These are phyloP conservation scores for Platysternon megacephalum DNA, from an alignment of 2,113 vertebrate species.

Conservation along the genomic window DNA sequence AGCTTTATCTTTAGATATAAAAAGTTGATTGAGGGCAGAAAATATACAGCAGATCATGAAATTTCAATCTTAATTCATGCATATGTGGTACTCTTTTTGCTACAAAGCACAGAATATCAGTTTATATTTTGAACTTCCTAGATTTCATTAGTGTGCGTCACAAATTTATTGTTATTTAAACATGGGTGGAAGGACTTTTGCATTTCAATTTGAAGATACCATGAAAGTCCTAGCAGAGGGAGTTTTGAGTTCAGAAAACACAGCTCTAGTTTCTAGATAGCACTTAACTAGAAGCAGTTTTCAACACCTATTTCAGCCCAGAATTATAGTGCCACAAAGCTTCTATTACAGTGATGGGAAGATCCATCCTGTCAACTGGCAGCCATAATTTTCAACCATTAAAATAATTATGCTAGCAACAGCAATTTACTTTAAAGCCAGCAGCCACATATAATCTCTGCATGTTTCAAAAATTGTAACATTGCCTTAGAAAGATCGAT, in stretches of 20 bases:
- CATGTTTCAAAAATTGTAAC: background rate
- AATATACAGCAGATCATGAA: background rate
- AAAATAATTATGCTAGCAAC: background rate
- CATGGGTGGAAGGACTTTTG: rapidly evolving
- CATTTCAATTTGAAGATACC: rapidly evolving
- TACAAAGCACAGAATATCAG: rapidly evolving
- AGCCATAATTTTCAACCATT: background rate
- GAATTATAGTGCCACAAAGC: rapidly evolving
- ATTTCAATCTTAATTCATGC: background rate
- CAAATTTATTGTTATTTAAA: background rate
- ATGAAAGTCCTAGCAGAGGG: rapidly evolving
- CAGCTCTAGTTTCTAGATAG: background rate
- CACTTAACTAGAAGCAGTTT: background rate
- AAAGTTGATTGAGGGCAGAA: background rate
- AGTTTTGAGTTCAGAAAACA: background rate
- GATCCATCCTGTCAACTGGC: rapidly evolving
- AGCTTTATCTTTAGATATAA: background rate
- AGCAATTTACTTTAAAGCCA: background rate
- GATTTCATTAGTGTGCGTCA: background rate
- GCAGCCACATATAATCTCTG: background rate
- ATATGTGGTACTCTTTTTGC: rapidly evolving
- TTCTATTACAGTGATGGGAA: rapidly evolving
- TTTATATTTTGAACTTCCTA: rapidly evolving
- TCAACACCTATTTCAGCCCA: rapidly evolving
- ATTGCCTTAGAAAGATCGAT: background rate